Evolutionary conservation across 2,888 invertebrate species (phyloP).

Genomic region (Cabera pusaria): DNA sequence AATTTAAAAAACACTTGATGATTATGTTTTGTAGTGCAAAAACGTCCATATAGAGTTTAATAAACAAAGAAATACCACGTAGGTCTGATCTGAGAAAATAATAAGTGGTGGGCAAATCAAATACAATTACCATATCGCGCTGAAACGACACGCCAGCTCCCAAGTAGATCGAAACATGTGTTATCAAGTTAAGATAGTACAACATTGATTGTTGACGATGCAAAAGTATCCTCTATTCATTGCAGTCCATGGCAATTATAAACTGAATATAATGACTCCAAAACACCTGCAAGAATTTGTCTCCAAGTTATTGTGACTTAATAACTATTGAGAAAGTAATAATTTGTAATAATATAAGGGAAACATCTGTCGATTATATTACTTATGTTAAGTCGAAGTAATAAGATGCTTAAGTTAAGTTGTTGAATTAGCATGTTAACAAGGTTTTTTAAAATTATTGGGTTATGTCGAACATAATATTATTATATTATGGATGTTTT

Average conservation of each 20-base stretch:
- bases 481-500: no score
- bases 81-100: no score
- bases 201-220: no score
- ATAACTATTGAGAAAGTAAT: slow-evolving; percentile 27
- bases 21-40: no score
- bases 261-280: slow-evolving; percentile 62
- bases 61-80: no score
- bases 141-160: no score
- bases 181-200: no score
- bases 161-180: no score
- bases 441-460: slow-evolving; percentile 2
- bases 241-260: slow-evolving; percentile 31
- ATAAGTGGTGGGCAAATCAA: no score
- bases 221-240: slow-evolving; percentile 2
- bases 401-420: slow-evolving; percentile 1
- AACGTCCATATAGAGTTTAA: no score
- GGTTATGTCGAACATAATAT: not conserved
- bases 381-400: slow-evolving; percentile 9
- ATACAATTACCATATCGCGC: no score
- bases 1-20: no score
- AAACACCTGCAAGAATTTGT: slow-evolving; percentile 59
- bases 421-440: slow-evolving; percentile 5
- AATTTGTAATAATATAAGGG: slow-evolving; percentile 17
- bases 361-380: slow-evolving; percentile 18
- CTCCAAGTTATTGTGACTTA: slow-evolving; percentile 33